phyloP scores from a whole-genome alignment of 2,113 vertebrate species.

The Nannobrachium achirus region DNA sequence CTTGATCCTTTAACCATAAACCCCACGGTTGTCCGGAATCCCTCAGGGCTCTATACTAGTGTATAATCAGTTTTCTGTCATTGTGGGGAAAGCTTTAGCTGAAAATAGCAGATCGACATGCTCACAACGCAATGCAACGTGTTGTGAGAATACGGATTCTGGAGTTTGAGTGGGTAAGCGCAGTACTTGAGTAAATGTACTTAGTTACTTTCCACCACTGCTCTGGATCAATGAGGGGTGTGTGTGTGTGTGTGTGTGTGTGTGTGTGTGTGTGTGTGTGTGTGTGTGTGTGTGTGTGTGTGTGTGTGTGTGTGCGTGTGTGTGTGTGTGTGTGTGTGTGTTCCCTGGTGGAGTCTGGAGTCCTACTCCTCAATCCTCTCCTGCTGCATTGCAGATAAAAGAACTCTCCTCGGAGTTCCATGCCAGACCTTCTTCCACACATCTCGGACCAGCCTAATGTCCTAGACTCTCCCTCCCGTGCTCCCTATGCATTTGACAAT shows the following conservation, averaged over 20 bases:
- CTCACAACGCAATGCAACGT: too few relatives aligned
- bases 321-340: not conserved
- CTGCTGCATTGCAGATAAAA: conserved; percentile 77
- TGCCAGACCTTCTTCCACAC: conserved; percentile 39
- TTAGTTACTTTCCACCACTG: not conserved
- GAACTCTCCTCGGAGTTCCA: conserved; percentile 23
- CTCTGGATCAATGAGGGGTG: conserved; percentile 50
- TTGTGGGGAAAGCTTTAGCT: too few relatives aligned
- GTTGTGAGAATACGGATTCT: too few relatives aligned
- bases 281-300: conserved; percentile 1
- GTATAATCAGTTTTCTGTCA: too few relatives aligned
- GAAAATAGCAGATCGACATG: too few relatives aligned
- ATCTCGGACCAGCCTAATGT: conserved; percentile 25
- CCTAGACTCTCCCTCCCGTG: conserved; percentile 2
- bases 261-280: conserved; percentile 3
- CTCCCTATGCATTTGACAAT: not conserved
- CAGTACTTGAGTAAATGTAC: too few relatives aligned
- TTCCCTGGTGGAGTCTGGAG: conserved; percentile 45
- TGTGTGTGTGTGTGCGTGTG: too few relatives aligned
- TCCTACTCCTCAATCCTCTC: conserved; percentile 33
- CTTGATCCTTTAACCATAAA: too few relatives aligned
- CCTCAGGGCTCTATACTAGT: too few relatives aligned
- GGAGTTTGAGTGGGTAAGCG: too few relatives aligned
- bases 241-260: conserved; percentile 6
- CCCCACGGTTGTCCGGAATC: too few relatives aligned